Evolutionary conservation across 2,888 invertebrate species (phyloP), one percentile per base, ranked within the genome.

Genomic region (Hirtodrosophila alboralis): DNA sequence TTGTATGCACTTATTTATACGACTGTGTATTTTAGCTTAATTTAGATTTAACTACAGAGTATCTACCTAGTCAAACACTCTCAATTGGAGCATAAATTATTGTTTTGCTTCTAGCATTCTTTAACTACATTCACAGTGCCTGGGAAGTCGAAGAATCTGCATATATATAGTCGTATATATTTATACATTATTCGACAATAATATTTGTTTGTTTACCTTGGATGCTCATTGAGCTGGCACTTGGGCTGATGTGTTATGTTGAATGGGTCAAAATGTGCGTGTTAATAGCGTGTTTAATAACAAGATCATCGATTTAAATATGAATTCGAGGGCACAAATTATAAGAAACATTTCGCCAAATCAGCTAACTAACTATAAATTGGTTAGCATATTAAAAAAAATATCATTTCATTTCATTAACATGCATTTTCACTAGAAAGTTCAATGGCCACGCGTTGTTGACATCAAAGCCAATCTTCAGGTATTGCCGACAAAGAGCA

Each of bases 361-460:
- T 47, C 34, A 54, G 69, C 44, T 13, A 13, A 44, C 34, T 47
- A 43, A 10, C 21, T 9, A 47, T 30, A 37, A 28, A 31, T 26
- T 27, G 30, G 5, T n/a, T 41, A 26, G 14, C 16, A 9, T 30
- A 36, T 52, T 36, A 10, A 51, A 54, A 40, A 23, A 23, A 3
- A 18, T 18, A 4, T 18, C 18, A 18, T 18, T 18, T 43, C 41
- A 30, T 33, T 56, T 51, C 28, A 49, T 70, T 58, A 58, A 54
- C 41, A 68, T 71, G 59, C 37, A 64, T 31, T 37, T 36, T 44
- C 27, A 27, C 12, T 30, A 41, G 28, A 45, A 57, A 70, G 84
- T 79, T 80, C 80, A 80, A 75, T 62, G 84, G 85, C 85, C 80
- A 80, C 71, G 62, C 61, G 75, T 52, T 52, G 71, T 68, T 79